Conservation (phyloP, 2,113 vertebrate genomes). For the Lathamus discolor region DNA sequence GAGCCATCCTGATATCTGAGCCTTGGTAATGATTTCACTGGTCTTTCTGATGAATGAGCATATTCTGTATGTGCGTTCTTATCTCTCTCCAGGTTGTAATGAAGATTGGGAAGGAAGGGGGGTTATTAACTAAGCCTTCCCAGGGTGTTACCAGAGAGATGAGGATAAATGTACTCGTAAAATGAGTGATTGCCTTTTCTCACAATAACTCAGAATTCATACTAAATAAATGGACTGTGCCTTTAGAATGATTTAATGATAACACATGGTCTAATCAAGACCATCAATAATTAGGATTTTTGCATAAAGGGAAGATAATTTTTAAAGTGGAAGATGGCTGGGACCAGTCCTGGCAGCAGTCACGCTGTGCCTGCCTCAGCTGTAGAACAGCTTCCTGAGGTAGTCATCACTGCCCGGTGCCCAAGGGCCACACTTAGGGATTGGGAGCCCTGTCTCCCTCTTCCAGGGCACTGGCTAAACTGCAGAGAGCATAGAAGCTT, state of each 20-base stretch:
- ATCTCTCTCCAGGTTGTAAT: neutral
- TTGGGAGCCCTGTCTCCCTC: neutral
- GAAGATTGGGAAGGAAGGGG: neutral
- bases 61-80: neutral
- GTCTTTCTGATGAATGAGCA: neutral
- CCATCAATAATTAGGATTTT: neutral
- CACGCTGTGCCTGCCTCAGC: accelerated
- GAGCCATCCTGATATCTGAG: neutral
- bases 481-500: neutral
- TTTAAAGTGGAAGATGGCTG: neutral
- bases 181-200: neutral
- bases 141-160: neutral
- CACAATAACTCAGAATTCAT: neutral
- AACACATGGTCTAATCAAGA: neutral
- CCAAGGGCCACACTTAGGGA: neutral
- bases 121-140: neutral
- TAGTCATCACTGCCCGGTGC: accelerated
- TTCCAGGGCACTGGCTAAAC: neutral
- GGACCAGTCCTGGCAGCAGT: neutral
- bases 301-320: neutral
- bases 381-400: neutral
- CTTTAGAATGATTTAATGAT: neutral
- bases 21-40: neutral
- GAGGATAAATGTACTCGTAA: neutral
- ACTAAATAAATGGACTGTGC: neutral